Conservation (phyloP, 2,888 invertebrate species). For the Spodoptera exigua region DNA sequence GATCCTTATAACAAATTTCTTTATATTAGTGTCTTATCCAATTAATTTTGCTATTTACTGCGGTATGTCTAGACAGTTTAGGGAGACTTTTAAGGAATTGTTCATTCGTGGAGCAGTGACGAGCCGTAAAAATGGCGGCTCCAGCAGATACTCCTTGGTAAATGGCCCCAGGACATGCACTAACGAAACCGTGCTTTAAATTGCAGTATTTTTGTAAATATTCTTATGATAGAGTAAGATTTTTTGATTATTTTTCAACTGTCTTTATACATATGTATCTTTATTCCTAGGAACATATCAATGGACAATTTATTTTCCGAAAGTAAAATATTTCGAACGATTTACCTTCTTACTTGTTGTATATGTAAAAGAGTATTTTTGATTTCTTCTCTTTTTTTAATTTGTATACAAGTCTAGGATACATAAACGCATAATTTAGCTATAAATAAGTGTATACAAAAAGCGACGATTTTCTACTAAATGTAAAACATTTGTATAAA, state of each 20-base stretch:
- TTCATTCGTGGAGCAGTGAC: slow-evolving; percentile 92
- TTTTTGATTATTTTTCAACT: slow-evolving; percentile 37
- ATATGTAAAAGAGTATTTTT: too few species aligned
- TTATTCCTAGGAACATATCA: slow-evolving; percentile 58
- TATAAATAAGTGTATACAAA: slow-evolving; percentile 36
- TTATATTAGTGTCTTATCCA: slow-evolving; percentile 96
- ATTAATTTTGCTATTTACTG: slow-evolving; percentile 98
- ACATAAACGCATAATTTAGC: slow-evolving; percentile 1
- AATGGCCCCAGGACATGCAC: slow-evolving; percentile 95
- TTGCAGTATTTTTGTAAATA: slow-evolving; percentile 53
- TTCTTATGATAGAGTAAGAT: slow-evolving; percentile 50
- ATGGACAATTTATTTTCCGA: slow-evolving; percentile 18
- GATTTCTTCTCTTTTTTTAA: slow-evolving; percentile 5
- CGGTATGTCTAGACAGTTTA: slow-evolving; percentile 98
- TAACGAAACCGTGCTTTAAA: slow-evolving; percentile 94
- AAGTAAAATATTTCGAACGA: slow-evolving; percentile 22
- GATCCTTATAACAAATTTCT: slow-evolving; percentile 96
- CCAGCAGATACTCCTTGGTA: slow-evolving; percentile 94
- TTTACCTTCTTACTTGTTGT: slow-evolving; percentile 30
- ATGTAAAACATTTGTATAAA: slow-evolving; percentile 40
- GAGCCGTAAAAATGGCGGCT: slow-evolving; percentile 91
- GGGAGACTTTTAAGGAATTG: slow-evolving; percentile 96
- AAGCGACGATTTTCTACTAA: slow-evolving; percentile 38
- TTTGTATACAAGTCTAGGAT: too few species aligned
- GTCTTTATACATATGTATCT: slow-evolving; percentile 45